Percentiles rank a stretch among this genome's conserved stretches.
Evolutionary conservation across 1,140 invertebrate species (phyloP).

Genomic region (Zaprionus africanus): DNA sequence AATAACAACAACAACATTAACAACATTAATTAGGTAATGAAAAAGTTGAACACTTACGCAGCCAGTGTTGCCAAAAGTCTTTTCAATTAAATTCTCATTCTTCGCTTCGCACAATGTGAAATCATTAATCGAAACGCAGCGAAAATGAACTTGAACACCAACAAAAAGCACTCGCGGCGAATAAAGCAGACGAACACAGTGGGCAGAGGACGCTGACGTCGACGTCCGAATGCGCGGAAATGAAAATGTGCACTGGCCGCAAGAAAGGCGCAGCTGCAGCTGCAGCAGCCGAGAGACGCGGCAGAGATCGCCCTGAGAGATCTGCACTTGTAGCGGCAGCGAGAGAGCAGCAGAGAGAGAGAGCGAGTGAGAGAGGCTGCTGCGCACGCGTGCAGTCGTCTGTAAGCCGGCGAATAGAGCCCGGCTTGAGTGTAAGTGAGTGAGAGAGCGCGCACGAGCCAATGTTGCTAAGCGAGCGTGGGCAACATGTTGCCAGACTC

Average conservation of each 20-base stretch:
- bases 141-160: background rate
- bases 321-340: constrained; percentile 26
- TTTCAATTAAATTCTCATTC: constrained; percentile 12
- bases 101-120: background rate
- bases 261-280: constrained; percentile 49
- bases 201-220: constrained; percentile 44
- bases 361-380: background rate
- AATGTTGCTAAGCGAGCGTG: constrained; percentile 29
- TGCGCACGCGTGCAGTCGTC: constrained; percentile 9
- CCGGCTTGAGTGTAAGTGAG: constrained; percentile 5
- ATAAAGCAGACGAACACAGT: constrained; percentile 1
- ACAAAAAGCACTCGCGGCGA: constrained; percentile 39
- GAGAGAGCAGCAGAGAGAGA: constrained; percentile 1
- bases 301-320: constrained; percentile 21
- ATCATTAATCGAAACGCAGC: background rate
- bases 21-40: constrained; percentile 41
- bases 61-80: constrained; percentile 19
- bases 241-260: constrained; percentile 61
- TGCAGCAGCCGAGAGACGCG: constrained; percentile 29
- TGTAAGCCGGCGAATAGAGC: background rate
- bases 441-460: constrained; percentile 46
- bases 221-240: constrained; percentile 68
- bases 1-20: constrained; percentile 22
- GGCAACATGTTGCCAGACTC: background rate
- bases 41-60: constrained; percentile 48